These are phyloP conservation scores for Hydrolagus affinis DNA, from an alignment of 2,113 vertebrate genomes.

Conservation along the genomic window DNA sequence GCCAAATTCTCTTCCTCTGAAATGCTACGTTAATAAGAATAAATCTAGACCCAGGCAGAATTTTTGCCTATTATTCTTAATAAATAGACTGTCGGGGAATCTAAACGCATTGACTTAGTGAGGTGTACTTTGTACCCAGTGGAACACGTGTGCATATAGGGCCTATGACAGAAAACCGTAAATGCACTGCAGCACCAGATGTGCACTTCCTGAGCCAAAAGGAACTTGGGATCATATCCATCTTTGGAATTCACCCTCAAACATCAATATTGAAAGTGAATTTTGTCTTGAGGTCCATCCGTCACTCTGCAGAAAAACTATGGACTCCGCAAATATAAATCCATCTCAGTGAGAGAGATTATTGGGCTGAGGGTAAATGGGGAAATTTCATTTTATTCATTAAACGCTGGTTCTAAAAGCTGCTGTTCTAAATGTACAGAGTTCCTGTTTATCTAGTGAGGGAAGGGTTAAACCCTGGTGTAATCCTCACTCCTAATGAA, in stretches of 20 bases:
- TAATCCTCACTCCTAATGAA: conserved; percentile 4
- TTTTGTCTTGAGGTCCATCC: not conserved
- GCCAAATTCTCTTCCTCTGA: no score
- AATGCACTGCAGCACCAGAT: not conserved
- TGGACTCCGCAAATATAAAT: no score
- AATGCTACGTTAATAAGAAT: no score
- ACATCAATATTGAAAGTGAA: not conserved
- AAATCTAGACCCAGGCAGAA: no score
- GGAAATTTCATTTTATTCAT: not conserved
- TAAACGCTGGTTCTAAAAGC: not conserved
- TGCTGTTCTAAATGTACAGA: not conserved
- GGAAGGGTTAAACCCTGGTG: not conserved
- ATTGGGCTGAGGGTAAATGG: not conserved
- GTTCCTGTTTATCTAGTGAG: not conserved
- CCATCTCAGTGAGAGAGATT: not conserved
- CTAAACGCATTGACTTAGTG: not conserved
- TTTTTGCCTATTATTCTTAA: no score
- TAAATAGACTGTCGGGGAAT: no score
- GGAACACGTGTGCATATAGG: not conserved
- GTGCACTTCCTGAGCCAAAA: no score
- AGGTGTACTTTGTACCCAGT: not conserved
- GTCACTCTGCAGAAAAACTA: not conserved
- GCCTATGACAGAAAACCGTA: not conserved
- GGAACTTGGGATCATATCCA: not conserved
- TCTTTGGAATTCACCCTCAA: not conserved